Conservation (phyloP, 2,113 vertebrate genomes). For the Anhinga anhinga region DNA sequence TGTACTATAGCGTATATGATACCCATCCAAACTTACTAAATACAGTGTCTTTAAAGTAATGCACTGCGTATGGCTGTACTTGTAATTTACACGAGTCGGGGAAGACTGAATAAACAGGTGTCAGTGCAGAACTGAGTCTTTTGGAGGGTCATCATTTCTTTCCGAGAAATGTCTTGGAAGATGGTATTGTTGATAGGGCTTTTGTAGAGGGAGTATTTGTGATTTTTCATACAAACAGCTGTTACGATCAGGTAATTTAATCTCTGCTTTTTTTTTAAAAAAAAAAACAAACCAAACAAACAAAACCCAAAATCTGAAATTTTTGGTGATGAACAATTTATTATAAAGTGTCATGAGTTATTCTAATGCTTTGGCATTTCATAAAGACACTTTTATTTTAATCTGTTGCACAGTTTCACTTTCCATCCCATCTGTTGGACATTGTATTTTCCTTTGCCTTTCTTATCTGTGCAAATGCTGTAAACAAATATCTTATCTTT, state of each 20-base stretch:
- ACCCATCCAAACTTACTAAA: not conserved
- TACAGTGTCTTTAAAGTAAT: not conserved
- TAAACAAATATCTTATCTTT: not conserved
- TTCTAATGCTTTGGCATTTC: not conserved
- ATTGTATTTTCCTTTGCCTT: not conserved
- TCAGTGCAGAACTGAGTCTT: not conserved
- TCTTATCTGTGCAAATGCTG: not conserved
- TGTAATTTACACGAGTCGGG: not conserved
- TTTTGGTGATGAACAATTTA: not conserved
- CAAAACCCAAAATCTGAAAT: no score
- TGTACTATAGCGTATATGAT: not conserved
- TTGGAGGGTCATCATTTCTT: not conserved
- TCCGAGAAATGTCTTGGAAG: not conserved
- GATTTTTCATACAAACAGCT: not conserved
- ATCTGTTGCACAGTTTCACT: not conserved
- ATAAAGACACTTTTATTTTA: not conserved
- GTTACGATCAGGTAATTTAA: not conserved
- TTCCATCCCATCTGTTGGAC: not conserved
- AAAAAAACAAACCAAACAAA: not conserved
- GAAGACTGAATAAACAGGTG: not conserved
- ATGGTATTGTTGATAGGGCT: not conserved
- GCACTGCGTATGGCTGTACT: no score
- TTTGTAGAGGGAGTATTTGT: not conserved
- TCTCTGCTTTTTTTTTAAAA: not conserved
- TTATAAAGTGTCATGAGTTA: not conserved